Percentiles rank a stretch among this genome's conserved stretches.
Evolutionary conservation across 1,140 invertebrate genomes (phyloP).

Genomic region (Megathymus violae): DNA sequence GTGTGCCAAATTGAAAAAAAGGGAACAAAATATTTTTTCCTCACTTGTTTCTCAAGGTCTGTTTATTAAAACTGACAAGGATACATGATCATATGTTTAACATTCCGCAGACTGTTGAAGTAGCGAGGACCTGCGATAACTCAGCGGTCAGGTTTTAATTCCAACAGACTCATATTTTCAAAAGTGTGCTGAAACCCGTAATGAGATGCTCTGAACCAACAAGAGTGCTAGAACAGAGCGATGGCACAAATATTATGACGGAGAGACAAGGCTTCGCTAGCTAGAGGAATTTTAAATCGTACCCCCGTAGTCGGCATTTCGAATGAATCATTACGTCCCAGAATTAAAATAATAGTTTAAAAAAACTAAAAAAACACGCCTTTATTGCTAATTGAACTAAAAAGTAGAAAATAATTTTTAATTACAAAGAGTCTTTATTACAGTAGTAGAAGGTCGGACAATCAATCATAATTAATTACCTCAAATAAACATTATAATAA

Average conservation of each 20-base stretch:
- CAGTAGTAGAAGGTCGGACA: no score
- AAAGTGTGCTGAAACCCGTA: conserved; percentile 57
- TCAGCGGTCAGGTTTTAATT: conserved; percentile 45
- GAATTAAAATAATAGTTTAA: no score
- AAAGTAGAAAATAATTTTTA: no score
- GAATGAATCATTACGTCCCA: conserved; percentile 21
- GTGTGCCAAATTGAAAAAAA: not conserved
- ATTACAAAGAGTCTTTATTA: no score
- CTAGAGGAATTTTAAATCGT: conserved; percentile 7
- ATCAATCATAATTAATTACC: no score
- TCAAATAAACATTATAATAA: no score
- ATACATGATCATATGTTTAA: conserved; percentile 8
- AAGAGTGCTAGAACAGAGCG: conserved; percentile 49
- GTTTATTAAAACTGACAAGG: conserved; percentile 18
- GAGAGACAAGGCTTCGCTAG: conserved; percentile 30
- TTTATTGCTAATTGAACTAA: no score
- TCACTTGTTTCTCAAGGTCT: not conserved
- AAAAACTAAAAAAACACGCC: no score
- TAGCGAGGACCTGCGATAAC: conserved; percentile 44
- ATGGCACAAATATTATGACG: conserved; percentile 38
- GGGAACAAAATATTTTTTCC: not conserved
- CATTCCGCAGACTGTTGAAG: conserved; percentile 16
- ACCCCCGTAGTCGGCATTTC: conserved; percentile 5
- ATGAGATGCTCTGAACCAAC: conserved; percentile 47
- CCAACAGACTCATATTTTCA: conserved; percentile 50